Conservation (phyloP, 1,140 invertebrate species). For the Spodoptera litura region DNA sequence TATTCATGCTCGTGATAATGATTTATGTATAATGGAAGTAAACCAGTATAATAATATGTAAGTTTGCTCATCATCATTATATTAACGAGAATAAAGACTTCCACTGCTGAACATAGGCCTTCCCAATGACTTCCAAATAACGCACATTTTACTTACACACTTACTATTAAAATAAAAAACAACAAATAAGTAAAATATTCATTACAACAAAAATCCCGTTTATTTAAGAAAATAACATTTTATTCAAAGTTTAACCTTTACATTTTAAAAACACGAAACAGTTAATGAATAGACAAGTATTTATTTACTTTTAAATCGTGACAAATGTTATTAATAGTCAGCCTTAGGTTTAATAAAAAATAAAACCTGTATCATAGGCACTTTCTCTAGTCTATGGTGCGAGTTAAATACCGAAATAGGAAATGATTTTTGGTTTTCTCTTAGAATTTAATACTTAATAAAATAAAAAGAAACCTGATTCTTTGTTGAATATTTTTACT, state of each 20-base stretch:
- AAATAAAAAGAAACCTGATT: not conserved
- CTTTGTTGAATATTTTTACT: too few relatives aligned
- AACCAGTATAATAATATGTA: too few relatives aligned
- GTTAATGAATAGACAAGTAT: constrained; percentile 21
- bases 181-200: not conserved
- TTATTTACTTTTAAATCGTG: constrained; percentile 23
- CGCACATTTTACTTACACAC: too few relatives aligned
- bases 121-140: too few relatives aligned
- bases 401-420: not conserved
- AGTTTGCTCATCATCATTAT: too few relatives aligned
- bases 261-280: not conserved
- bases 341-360: constrained; percentile 7
- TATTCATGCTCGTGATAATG: too few relatives aligned
- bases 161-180: not conserved
- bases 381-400: not conserved
- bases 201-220: not conserved
- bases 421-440: too few relatives aligned
- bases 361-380: not conserved
- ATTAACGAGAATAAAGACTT: too few relatives aligned
- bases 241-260: not conserved
- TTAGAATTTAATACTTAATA: not conserved
- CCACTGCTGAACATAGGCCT: too few relatives aligned
- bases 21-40: too few relatives aligned
- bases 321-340: constrained; percentile 8
- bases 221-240: not conserved